Evolutionary conservation across 2,113 vertebrate genomes (phyloP).

Genomic region (Cyanoderma ruficeps): DNA sequence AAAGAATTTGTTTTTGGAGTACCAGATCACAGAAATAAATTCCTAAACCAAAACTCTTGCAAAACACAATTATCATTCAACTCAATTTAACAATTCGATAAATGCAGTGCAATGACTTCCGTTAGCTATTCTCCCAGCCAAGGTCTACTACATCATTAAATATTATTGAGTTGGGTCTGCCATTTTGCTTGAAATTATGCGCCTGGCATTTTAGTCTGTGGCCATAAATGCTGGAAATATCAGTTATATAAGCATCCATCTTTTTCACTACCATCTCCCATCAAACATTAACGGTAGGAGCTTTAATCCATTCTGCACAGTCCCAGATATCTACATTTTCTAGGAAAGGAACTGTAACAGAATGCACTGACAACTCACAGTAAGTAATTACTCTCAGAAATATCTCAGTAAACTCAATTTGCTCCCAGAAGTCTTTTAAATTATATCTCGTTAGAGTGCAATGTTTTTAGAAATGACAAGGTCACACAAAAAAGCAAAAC

Average conservation of each 20-base stretch:
- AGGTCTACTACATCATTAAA: constrained; percentile 73
- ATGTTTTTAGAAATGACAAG: constrained; percentile 74
- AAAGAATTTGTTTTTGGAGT: constrained; percentile 5
- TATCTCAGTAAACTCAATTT: constrained; percentile 76
- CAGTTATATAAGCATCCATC: constrained; percentile 77
- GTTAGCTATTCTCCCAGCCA: constrained; percentile 48
- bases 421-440: constrained; percentile 73
- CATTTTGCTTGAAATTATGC: constrained; percentile 76
- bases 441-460: constrained; percentile 70
- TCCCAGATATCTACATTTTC: constrained; percentile 60
- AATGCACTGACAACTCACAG: constrained; percentile 64
- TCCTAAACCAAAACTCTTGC: constrained; percentile 46
- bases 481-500: constrained; percentile 69
- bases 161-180: constrained; percentile 77
- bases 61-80: constrained; percentile 59
- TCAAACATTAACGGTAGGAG: constrained; percentile 73
- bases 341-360: constrained; percentile 53
- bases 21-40: constrained; percentile 33
- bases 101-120: constrained; percentile 62
- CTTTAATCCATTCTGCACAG: constrained; percentile 70
- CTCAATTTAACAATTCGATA: constrained; percentile 66
- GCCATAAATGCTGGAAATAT: constrained; percentile 76
- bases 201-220: constrained; percentile 74
- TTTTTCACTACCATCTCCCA: constrained; percentile 71
- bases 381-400: constrained; percentile 76